Conservation (phyloP, 2,888 invertebrate species). For the Cantharis rufa region DNA sequence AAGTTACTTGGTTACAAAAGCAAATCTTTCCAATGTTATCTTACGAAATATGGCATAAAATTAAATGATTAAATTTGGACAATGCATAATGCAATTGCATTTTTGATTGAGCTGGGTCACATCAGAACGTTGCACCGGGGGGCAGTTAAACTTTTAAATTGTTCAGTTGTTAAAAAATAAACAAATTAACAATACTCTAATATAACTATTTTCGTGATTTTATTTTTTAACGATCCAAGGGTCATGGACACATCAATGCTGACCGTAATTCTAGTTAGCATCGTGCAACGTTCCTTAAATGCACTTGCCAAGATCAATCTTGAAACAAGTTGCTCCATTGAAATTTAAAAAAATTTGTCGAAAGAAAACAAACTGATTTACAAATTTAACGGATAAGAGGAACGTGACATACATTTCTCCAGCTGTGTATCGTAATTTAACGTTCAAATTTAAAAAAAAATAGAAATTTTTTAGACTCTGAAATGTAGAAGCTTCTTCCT, state of each 20-base stretch:
- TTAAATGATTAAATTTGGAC: constrained; percentile 23
- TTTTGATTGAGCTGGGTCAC: constrained; percentile 26
- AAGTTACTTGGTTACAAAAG: neutral
- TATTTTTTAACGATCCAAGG: constrained; percentile 41
- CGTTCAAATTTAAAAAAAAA: neutral
- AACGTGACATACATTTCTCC: neutral
- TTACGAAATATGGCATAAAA: constrained; percentile 17
- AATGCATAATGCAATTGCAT: constrained; percentile 28
- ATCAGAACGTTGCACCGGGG: constrained; percentile 33
- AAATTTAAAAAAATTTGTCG: neutral
- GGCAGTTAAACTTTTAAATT: constrained; percentile 38
- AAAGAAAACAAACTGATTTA: neutral
- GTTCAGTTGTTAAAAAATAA: constrained; percentile 35
- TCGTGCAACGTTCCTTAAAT: constrained; percentile 25
- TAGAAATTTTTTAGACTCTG: too few relatives aligned
- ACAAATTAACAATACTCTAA: constrained; percentile 39
- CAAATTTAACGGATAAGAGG: neutral
- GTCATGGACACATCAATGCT: constrained; percentile 44
- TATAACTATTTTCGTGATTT: constrained; percentile 32
- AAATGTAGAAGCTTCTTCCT: too few relatives aligned
- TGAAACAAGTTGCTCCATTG: constrained; percentile 3
- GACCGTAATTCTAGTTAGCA: constrained; percentile 46
- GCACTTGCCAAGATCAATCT: constrained; percentile 11
- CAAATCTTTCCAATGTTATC: neutral
- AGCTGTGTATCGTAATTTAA: neutral